These are phyloP conservation scores for Andrena fulva DNA, from an alignment of 2,888 invertebrate genomes.

Conservation along the genomic window DNA sequence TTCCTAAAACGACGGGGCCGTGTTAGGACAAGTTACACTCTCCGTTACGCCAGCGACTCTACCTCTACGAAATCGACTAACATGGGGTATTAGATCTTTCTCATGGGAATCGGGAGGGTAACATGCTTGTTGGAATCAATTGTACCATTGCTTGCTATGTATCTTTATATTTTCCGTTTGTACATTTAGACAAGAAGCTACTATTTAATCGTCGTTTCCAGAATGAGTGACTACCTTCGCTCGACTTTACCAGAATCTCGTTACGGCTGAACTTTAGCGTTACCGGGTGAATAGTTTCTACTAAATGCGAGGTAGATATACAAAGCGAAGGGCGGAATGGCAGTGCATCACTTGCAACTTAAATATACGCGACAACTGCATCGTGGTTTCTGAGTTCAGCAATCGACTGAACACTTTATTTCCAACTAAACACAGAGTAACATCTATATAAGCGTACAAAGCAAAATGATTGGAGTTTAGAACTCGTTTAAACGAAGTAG, in stretches of 20 bases:
- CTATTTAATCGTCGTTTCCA: constrained; percentile 19
- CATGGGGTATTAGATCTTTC: neutral
- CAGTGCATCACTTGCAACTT: neutral
- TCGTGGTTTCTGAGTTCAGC: neutral
- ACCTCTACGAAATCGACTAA: neutral
- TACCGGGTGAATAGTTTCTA: constrained; percentile 35
- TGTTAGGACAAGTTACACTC: neutral
- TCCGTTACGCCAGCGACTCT: neutral
- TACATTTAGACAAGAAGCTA: constrained; percentile 14
- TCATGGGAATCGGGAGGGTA: constrained; percentile 6
- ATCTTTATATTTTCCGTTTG: constrained; percentile 20
- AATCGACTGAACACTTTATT: constrained; percentile 1
- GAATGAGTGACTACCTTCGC: neutral
- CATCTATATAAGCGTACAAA: neutral
- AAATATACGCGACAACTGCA: neutral
- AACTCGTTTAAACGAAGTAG: neutral
- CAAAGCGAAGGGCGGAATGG: neutral
- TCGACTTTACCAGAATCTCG: neutral
- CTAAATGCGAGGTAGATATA: constrained; percentile 18
- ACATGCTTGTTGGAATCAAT: constrained; percentile 1
- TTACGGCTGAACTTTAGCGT: constrained; percentile 4
- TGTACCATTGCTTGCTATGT: constrained; percentile 2
- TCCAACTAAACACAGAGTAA: neutral
- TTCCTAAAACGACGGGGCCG: constrained; percentile 87
- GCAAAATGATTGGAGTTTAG: neutral